Percentiles rank a stretch among this genome's conserved stretches.
Evolutionary conservation across 92 coral and sea anemone species (phyloP).

Genomic region (Phymanthus crucifer): DNA sequence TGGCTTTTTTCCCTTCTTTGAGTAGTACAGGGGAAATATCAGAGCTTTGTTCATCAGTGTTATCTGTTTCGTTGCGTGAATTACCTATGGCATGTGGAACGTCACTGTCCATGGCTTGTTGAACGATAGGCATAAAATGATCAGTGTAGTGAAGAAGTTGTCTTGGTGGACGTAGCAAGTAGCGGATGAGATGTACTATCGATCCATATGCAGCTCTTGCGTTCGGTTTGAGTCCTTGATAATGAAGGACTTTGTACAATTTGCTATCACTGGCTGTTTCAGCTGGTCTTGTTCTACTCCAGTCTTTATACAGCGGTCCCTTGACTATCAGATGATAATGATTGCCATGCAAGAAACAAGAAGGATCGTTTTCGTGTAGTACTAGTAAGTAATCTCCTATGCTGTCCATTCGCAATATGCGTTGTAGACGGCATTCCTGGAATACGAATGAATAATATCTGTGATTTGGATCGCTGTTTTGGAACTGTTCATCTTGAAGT

Average conservation of each 20-base stretch:
- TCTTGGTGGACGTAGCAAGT: not conserved
- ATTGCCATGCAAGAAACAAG: not conserved
- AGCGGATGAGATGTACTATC: not conserved
- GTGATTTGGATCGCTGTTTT: too few species aligned
- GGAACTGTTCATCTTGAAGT: too few species aligned
- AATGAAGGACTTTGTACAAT: not conserved
- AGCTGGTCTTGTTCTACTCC: not conserved
- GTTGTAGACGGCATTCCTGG: not conserved
- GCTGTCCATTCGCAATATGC: not conserved
- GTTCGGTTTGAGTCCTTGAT: not conserved
- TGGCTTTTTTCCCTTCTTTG: too few species aligned
- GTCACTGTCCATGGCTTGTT: too few species aligned
- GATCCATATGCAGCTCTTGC: not conserved
- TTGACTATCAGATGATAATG: not conserved
- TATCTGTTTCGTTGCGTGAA: too few species aligned
- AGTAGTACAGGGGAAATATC: too few species aligned
- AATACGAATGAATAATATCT: not conserved
- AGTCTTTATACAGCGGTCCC: not conserved
- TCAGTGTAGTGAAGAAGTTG: not conserved
- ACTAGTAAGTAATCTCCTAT: not conserved
- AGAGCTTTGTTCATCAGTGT: too few species aligned
- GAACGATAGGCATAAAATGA: not conserved
- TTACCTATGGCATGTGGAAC: too few species aligned
- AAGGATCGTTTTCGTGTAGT: not conserved
- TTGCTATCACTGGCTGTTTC: not conserved